phyloP scores from a whole-genome alignment of 2,888 invertebrate genomes.

The Pimpla rufipes region DNA sequence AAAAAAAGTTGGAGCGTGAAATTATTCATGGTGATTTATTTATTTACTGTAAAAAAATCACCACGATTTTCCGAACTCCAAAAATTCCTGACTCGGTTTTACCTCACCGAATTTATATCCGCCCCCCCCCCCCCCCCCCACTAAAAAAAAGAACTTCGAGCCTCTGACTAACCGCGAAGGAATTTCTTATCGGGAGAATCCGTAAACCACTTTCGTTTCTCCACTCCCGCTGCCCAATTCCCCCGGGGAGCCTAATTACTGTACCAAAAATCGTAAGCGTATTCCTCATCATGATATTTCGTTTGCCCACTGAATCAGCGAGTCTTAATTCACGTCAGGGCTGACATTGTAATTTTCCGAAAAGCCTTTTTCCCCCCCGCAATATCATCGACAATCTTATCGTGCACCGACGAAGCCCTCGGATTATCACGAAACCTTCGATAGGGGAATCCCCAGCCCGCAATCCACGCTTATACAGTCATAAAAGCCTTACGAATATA shows the following conservation, averaged over 20 bases:
- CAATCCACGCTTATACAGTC: neutral
- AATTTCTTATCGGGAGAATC: constrained; percentile 52
- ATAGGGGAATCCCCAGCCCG: constrained; percentile 3
- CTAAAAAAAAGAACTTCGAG: too few species aligned
- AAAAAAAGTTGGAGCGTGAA: too few species aligned
- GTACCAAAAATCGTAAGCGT: constrained; percentile 11
- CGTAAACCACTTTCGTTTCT: constrained; percentile 2
- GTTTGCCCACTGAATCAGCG: neutral
- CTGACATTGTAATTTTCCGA: neutral
- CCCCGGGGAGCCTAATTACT: neutral
- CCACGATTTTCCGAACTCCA: too few species aligned
- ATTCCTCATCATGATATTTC: neutral
- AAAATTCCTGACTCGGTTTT: neutral
- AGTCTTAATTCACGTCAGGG: neutral
- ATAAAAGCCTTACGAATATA: constrained; percentile 8
- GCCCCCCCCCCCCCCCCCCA: too few species aligned
- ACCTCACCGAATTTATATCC: neutral
- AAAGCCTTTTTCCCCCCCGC: neutral
- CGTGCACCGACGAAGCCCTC: too few species aligned
- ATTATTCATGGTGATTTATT: too few species aligned
- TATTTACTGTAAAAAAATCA: too few species aligned
- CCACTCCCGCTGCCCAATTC: neutral
- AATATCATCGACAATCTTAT: neutral
- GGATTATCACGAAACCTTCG: too few species aligned
- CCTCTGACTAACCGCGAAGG: constrained; percentile 45